These are phyloP conservation scores for Agrochola macilenta DNA, from an alignment of 2,888 invertebrate species.

Conservation along the genomic window DNA sequence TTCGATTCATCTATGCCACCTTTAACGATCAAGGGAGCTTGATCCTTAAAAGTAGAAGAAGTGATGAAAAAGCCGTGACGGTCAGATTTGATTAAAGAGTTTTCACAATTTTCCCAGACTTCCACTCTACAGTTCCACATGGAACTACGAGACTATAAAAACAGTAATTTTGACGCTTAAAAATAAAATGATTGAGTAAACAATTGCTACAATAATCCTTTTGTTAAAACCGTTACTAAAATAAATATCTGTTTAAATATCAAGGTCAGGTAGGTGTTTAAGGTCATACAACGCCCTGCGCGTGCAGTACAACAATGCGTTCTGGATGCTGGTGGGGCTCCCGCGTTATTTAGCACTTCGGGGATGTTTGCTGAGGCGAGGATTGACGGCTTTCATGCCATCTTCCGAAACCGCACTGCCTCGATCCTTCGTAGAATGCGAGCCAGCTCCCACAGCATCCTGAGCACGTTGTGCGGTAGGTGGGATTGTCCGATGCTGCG, in stretches of 20 bases:
- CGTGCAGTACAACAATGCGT: too few species aligned
- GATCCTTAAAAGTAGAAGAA: neutral
- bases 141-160: neutral
- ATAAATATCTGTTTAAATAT: constrained; percentile 5
- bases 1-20: neutral
- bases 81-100: neutral
- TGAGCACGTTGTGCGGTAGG: too few species aligned
- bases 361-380: too few species aligned
- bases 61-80: neutral
- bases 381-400: too few species aligned
- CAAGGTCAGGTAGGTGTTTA: too few species aligned
- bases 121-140: neutral
- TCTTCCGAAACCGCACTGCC: too few species aligned
- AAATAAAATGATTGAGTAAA: neutral
- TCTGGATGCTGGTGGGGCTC: too few species aligned
- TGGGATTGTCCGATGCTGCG: too few species aligned
- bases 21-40: neutral
- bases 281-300: too few species aligned
- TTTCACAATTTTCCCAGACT: neutral
- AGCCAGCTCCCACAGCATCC: too few species aligned
- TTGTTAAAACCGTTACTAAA: neutral
- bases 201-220: neutral
- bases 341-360: too few species aligned
- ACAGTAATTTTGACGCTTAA: neutral
- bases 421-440: too few species aligned